phyloP scores from a whole-genome alignment of 2,113 vertebrate species.

The Sisor rabdophorus region DNA sequence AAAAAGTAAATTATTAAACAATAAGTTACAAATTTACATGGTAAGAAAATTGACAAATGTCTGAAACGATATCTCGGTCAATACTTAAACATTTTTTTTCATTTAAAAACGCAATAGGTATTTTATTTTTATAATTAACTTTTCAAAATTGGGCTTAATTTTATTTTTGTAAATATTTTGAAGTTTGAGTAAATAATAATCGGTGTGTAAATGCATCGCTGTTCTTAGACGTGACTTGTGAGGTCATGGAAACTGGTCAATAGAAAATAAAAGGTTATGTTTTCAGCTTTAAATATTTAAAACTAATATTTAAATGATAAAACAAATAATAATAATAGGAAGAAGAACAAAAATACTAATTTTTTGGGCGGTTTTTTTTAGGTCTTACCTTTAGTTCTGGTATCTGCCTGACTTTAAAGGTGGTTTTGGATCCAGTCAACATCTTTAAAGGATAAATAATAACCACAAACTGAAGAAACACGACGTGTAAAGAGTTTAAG shows the following conservation, averaged over 20 bases:
- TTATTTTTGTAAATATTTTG: no score
- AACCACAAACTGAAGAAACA: neutral
- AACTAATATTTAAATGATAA: neutral
- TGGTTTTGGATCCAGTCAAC: constrained; percentile 74
- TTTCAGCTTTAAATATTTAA: neutral
- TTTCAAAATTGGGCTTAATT: no score
- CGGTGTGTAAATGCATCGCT: neutral
- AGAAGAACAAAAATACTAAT: no score
- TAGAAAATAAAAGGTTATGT: neutral
- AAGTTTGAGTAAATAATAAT: no score
- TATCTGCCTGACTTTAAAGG: constrained; percentile 77
- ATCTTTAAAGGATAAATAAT: constrained; percentile 51
- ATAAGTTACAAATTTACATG: neutral
- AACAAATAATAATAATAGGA: no score
- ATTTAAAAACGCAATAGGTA: neutral
- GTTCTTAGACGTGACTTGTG: neutral
- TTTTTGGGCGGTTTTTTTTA: no score
- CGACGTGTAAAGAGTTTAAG: neutral
- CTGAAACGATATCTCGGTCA: neutral
- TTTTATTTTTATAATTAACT: no score
- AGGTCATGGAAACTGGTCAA: neutral
- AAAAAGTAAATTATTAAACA: neutral
- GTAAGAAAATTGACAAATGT: neutral
- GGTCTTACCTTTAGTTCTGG: constrained; percentile 71
- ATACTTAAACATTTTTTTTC: no score